Base-by-base conservation (phyloP, 2,113 vertebrate genomes). In the Parus major region DNA sequence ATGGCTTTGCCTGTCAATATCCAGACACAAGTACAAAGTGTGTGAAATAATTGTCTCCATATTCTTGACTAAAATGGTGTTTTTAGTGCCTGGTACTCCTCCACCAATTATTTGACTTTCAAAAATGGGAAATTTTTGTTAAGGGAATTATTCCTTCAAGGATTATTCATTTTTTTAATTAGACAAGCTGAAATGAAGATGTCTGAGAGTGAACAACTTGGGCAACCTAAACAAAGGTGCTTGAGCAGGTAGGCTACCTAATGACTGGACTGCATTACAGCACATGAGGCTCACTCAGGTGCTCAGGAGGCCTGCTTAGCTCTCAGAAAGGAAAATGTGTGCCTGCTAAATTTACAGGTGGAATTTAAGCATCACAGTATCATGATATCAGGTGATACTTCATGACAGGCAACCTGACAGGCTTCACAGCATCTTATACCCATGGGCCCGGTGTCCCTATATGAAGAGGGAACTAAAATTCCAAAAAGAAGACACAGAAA, bases 381-480 rank as follows among this genome's bases (percentile, higher is more conserved):
- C 4, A 21, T 88, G 15, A 20, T 24, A 46, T 50, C 29, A 42
- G 10, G 11, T 49, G 31, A 14, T 4, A 44, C 70, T 75, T 91
- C 70, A 39, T 39, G 39, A 39, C 39, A 39, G 39, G 39, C 39
- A 39, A 39, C 39, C 39, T 39, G 39, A 39, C 39, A 11, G 25
- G 17, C 36, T 73, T 53, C 21, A 35, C 18, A 90, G 11, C 16
- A 17, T 28, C 12, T 73, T 44, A 7, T 7, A 50, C 1, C 5
- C 1, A 0, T 47, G 25, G 11, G n/a, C 3, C 14, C 35, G 69
- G 11, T 79, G 7, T 41, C 22, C 11, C 33, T 50, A 0, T 8
- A 23, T 12, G 63, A 50, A 18, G 17, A 75, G 11, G 15, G 39
- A 44, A 49, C 8, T 36, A 21, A 68, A 50, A 56, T 18, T 83